phyloP scores from a whole-genome alignment of 2,888 invertebrate genomes.

The Proisotoma minuta region DNA sequence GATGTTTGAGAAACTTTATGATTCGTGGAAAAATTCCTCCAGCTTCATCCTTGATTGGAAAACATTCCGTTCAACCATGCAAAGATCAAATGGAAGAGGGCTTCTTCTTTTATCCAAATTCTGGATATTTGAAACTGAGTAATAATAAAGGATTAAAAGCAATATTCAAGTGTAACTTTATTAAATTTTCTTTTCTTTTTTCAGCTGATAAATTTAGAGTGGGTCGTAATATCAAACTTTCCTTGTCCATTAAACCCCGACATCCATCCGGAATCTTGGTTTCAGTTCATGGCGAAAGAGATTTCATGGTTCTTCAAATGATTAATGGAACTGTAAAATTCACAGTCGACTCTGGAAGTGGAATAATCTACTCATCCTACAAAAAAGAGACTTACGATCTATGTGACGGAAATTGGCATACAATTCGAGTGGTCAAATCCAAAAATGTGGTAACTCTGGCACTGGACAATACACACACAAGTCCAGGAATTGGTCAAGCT shows the following conservation, averaged over 20 bases:
- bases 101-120: constrained; percentile 73
- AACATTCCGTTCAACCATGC: constrained; percentile 69
- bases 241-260: constrained; percentile 81
- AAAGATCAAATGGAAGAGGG: constrained; percentile 73
- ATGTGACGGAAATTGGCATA: constrained; percentile 95
- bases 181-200: constrained; percentile 35
- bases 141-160: no score
- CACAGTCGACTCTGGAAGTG: constrained; percentile 76
- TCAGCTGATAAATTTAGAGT: constrained; percentile 72
- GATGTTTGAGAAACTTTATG: constrained; percentile 73
- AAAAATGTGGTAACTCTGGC: constrained; percentile 82
- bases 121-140: constrained; percentile 64
- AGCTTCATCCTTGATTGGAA: constrained; percentile 55
- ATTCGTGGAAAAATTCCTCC: constrained; percentile 61
- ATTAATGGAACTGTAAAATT: constrained; percentile 77
- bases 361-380: constrained; percentile 70
- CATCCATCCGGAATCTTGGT: constrained; percentile 77
- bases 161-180: constrained; percentile 1
- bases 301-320: constrained; percentile 82
- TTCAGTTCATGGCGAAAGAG: constrained; percentile 75
- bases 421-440: constrained; percentile 67
- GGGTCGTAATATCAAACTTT: constrained; percentile 70
- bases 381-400: constrained; percentile 60
- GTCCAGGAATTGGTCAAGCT: constrained; percentile 65
- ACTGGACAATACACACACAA: constrained; percentile 73